phyloP scores from a whole-genome alignment of 2,797 vertebrate genomes.

The Buphagus erythrorhynchus region DNA sequence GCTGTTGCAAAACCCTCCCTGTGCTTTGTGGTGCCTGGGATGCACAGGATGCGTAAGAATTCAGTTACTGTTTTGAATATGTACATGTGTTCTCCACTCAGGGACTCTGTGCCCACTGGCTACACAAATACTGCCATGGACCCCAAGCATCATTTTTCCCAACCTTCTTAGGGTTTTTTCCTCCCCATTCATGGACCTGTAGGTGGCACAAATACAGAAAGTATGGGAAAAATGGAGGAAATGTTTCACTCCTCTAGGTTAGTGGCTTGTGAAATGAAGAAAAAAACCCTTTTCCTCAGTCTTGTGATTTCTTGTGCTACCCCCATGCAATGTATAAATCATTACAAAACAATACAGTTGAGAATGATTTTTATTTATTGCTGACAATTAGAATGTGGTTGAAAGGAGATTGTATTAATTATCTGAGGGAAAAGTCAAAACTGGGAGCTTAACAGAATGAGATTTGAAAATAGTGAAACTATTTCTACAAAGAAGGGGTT shows the following conservation, averaged over 20 bases:
- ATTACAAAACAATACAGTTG: background rate
- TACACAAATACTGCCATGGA: background rate
- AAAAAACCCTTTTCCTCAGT: background rate
- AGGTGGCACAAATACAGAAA: background rate
- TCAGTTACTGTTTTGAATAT: background rate
- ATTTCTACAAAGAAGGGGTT: background rate
- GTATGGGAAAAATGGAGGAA: background rate
- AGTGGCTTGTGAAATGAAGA: background rate
- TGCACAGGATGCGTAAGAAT: background rate
- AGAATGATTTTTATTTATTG: conserved; percentile 38
- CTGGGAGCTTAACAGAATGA: background rate
- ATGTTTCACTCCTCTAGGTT: background rate
- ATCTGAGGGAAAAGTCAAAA: background rate
- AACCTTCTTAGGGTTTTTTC: background rate
- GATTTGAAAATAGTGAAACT: background rate
- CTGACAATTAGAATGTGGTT: background rate
- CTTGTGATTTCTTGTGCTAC: background rate
- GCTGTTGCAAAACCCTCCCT: background rate
- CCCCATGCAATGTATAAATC: background rate
- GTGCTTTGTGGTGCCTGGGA: background rate
- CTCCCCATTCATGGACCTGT: background rate
- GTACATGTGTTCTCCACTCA: background rate
- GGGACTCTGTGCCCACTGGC: background rate
- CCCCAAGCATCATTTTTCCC: background rate
- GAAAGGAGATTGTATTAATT: background rate